A percentile compares a stretch with the other conserved stretches of the same genome.
These are phyloP conservation scores for Zoanthus gigantus DNA, from an alignment of 92 coral and sea anemone species.

Conservation along the genomic window DNA sequence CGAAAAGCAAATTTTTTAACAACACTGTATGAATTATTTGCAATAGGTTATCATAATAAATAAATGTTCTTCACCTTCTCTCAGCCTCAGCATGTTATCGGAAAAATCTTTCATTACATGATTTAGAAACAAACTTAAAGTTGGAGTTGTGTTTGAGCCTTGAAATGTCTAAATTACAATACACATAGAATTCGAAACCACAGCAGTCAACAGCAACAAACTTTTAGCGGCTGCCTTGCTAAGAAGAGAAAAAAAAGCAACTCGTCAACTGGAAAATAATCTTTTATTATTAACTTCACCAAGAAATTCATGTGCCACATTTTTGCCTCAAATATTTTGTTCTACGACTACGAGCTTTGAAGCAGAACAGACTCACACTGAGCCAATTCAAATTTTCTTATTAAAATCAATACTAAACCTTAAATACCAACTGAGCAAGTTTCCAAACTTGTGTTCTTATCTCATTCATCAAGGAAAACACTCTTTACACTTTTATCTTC, in stretches of 20 bases:
- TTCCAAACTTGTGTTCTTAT: not conserved
- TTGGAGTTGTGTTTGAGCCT: too few species aligned
- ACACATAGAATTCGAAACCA: too few species aligned
- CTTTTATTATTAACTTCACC: not conserved
- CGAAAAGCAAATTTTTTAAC: too few species aligned
- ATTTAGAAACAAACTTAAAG: not conserved
- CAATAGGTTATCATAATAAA: too few species aligned
- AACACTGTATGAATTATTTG: too few species aligned
- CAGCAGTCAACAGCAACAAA: not conserved
- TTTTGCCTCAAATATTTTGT: not conserved
- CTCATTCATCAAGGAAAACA: not conserved
- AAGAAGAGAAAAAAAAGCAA: not conserved
- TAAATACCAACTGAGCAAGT: not conserved
- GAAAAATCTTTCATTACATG: not conserved
- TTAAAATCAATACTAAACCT: not conserved
- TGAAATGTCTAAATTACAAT: too few species aligned
- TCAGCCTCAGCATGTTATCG: not conserved
- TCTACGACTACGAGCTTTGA: not conserved
- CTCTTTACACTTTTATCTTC: not conserved
- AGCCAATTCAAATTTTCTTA: too few species aligned
- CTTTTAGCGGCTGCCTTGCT: not conserved
- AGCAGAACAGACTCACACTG: not conserved
- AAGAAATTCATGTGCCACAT: not conserved
- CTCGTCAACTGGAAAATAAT: not conserved
- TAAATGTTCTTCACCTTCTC: too few species aligned